phyloP scores from a whole-genome alignment of 2,888 invertebrate genomes.

The Crematogaster levior region DNA sequence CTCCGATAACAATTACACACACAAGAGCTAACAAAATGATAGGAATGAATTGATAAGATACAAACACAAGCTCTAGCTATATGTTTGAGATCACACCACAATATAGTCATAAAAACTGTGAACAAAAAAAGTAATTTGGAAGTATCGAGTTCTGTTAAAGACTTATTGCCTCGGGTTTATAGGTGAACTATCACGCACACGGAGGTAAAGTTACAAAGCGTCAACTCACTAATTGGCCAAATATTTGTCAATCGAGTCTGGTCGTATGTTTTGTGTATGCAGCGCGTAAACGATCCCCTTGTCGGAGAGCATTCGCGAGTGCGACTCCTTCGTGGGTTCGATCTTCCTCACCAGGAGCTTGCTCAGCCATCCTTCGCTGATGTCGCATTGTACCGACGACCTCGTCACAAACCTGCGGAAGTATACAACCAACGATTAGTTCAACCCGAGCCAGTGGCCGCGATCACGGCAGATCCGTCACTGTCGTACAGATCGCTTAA shows the following conservation, averaged over 20 bases:
- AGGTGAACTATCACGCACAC: background rate
- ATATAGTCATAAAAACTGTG: background rate
- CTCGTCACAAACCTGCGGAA: slow-evolving; percentile 81
- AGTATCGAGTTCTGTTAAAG: background rate
- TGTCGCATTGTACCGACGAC: slow-evolving; percentile 80
- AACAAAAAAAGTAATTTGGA: background rate
- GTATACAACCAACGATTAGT: slow-evolving; percentile 54
- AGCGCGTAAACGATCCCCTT: slow-evolving; percentile 98
- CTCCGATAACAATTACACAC: background rate
- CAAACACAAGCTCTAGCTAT: background rate
- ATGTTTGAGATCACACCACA: background rate
- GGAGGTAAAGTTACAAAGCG: slow-evolving; percentile 10
- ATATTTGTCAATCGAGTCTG: slow-evolving; percentile 95
- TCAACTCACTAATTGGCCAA: slow-evolving; percentile 95
- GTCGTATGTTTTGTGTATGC: slow-evolving; percentile 97
- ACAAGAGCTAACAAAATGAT: background rate
- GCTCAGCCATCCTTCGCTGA: slow-evolving; percentile 93
- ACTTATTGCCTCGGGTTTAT: background rate
- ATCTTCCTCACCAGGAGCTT: slow-evolving; percentile 96
- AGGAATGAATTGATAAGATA: background rate
- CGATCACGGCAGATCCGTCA: background rate
- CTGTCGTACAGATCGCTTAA: background rate
- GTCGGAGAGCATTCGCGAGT: slow-evolving; percentile 98
- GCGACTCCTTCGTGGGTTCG: slow-evolving; percentile 97
- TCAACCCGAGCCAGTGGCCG: background rate